These are phyloP conservation scores for Strix aluco DNA, from an alignment of 2,113 vertebrate genomes.

Conservation along the genomic window DNA sequence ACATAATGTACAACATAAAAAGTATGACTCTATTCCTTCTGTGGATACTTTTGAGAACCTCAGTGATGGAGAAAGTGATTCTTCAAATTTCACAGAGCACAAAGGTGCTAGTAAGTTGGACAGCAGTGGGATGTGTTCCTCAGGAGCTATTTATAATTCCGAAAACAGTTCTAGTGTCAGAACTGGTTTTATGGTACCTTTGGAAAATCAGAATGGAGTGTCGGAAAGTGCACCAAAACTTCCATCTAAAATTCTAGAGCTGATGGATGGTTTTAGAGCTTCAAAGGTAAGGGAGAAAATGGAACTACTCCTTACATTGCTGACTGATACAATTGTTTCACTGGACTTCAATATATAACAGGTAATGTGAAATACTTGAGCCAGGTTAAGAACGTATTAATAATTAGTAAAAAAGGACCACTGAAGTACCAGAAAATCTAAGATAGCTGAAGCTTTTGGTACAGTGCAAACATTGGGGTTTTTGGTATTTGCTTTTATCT, in stretches of 20 bases:
- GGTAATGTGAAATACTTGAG: background rate
- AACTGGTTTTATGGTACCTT: background rate
- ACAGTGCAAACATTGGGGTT: background rate
- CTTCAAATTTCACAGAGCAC: background rate
- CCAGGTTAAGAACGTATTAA: background rate
- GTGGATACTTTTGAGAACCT: conserved; percentile 61
- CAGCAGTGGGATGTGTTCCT: background rate
- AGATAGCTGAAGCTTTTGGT: background rate
- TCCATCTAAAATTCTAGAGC: conserved; percentile 70
- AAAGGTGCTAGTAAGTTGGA: background rate
- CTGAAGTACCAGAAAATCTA: background rate
- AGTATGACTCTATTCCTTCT: conserved; percentile 54
- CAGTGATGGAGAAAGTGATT: conserved; percentile 38
- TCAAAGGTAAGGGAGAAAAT: conserved; percentile 83
- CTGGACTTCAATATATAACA: background rate
- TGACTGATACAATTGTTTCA: background rate
- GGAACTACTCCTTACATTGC: background rate
- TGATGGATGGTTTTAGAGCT: conserved; percentile 88
- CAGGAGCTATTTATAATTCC: background rate
- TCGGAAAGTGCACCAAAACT: background rate
- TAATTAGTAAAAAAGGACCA: background rate
- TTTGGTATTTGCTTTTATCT: background rate
- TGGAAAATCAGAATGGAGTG: background rate
- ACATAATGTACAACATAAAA: background rate
- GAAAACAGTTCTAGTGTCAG: background rate